These are phyloP conservation scores for Liolophura sinensis DNA, from an alignment of 1,140 invertebrate species.

Conservation along the genomic window DNA sequence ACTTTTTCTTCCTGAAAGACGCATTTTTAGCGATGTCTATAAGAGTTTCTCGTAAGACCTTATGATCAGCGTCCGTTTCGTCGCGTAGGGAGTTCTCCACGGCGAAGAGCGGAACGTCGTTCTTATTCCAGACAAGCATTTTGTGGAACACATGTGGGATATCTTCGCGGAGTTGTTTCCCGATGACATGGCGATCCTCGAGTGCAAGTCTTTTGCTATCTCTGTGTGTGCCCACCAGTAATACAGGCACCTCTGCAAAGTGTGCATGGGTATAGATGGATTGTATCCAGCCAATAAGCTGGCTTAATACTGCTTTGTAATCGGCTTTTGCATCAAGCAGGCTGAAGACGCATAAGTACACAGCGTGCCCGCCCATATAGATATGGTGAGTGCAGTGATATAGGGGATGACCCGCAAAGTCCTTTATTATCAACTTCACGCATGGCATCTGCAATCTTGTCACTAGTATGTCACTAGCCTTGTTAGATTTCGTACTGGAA, in stretches of 20 bases:
- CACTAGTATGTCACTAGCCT: background rate
- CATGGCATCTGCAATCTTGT: background rate
- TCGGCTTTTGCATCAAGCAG: constrained; percentile 24
- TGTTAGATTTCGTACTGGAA: no score
- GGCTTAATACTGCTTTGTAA: constrained; percentile 14
- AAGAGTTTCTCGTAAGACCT: constrained; percentile 16
- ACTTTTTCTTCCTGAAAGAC: constrained; percentile 17
- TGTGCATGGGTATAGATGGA: constrained; percentile 27
- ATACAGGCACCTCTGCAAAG: constrained; percentile 21
- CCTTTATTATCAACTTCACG: constrained; percentile 26
- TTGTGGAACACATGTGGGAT: constrained; percentile 29
- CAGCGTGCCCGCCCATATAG: constrained; percentile 33
- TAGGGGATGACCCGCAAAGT: constrained; percentile 33
- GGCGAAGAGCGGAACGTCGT: constrained; percentile 24
- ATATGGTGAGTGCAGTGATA: constrained; percentile 34
- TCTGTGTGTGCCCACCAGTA: constrained; percentile 32
- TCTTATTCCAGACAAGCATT: constrained; percentile 33
- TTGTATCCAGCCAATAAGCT: constrained; percentile 29
- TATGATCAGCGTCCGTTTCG: constrained; percentile 24
- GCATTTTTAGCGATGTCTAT: constrained; percentile 13
- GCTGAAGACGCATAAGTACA: constrained; percentile 32
- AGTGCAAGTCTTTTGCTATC: constrained; percentile 16
- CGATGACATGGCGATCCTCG: constrained; percentile 6
- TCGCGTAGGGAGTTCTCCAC: constrained; percentile 32
- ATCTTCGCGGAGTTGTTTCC: constrained; percentile 11